Evolutionary conservation across 2,113 vertebrate genomes (phyloP), one percentile per base, ranked within the genome.

Genomic region (Fulmarus glacialis): DNA sequence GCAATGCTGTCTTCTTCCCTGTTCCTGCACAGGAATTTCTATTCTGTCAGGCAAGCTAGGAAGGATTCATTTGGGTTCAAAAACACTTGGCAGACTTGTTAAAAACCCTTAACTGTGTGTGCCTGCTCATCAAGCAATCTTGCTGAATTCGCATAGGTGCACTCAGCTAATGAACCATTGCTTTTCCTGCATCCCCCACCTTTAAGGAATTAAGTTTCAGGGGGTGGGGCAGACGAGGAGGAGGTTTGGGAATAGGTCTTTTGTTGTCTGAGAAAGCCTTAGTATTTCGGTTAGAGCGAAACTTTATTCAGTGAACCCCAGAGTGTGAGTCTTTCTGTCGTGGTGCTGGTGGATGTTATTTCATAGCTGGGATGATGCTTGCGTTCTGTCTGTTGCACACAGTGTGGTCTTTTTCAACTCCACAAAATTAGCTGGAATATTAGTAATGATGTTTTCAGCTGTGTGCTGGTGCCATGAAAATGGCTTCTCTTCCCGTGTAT

Each of bases 371-470:
- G 14, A 63, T 56, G 68, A 56, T 67, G 32, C 11, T 42, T 71
- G 24, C 9, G 0, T 59, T 90, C 45, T 89, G 22, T 81, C 36
- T 83, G 12, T 62, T 78, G 30, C 77, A 56, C 11, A 9, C 6
- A 62, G 17, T 6, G 2, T 53, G 24, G 2, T 2, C 88, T 91
- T 74, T 74, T 74, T 62, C 66, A 59, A 11, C 24, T 75, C 43
- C 30, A 23, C 62, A 66, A 85, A 91, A 87, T 89, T 73, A 80
- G 10, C 22, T 87, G 42, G 45, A 82, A 15, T 96, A 80, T 72
- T 82, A 77, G 16, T 64, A 93, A 72, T 64, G 48, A 72, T 82
- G 53, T 81, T 91, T 93, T 67, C 43, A 34, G 29, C 84, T 91
- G 36, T 53, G 40, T 38, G 11, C 66, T 91, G 64, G 19, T 95